phyloP scores from a whole-genome alignment of 1,140 invertebrate genomes.

The Marisa cornuarietis region DNA sequence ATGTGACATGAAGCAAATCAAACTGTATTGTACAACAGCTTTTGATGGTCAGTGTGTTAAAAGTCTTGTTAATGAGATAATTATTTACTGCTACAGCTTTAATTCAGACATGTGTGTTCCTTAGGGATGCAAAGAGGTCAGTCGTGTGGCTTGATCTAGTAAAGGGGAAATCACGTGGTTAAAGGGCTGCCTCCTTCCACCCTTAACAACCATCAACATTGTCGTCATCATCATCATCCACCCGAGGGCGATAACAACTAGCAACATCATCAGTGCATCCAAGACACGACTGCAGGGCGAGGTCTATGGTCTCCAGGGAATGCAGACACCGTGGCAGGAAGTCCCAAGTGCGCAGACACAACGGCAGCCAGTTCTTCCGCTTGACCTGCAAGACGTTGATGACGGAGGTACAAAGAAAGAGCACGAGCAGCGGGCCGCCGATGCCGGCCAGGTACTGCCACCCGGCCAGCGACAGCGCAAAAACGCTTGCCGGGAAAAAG shows the following conservation, averaged over 20 bases:
- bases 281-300: conserved; percentile 24
- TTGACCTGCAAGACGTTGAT: conserved; percentile 56
- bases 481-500: conserved; percentile 66
- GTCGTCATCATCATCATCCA: too few relatives aligned
- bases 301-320: conserved; percentile 49
- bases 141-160: too few relatives aligned
- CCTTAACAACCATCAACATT: too few relatives aligned
- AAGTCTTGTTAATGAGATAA: too few relatives aligned
- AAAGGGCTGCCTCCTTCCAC: too few relatives aligned
- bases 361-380: conserved; percentile 42
- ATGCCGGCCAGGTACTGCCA: conserved; percentile 49
- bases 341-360: conserved; percentile 52
- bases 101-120: too few relatives aligned
- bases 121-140: too few relatives aligned
- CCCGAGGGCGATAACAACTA: neutral
- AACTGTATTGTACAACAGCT: too few relatives aligned
- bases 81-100: too few relatives aligned
- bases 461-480: conserved; percentile 65
- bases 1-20: too few relatives aligned
- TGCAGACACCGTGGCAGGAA: conserved; percentile 51
- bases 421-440: conserved; percentile 37
- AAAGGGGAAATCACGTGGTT: too few relatives aligned
- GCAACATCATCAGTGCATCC: neutral
- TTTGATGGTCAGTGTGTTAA: too few relatives aligned
- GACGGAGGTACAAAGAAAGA: conserved; percentile 45